A percentile compares a stretch with the other conserved stretches of the same genome.
These are phyloP conservation scores for Dendrolimus houi DNA, from an alignment of 2,888 invertebrate species.

Conservation along the genomic window DNA sequence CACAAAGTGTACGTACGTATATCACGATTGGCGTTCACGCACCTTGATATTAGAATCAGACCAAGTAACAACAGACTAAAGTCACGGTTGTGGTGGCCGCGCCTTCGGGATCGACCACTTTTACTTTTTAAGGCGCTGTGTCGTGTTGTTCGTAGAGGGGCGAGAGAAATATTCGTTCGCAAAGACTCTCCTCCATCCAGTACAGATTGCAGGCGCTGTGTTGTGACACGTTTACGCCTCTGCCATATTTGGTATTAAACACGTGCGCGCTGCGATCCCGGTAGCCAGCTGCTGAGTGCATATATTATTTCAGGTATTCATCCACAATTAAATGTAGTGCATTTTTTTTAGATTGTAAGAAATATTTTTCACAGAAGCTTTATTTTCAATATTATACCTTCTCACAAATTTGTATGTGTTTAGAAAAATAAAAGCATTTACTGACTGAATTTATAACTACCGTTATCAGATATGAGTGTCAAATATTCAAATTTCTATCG, in stretches of 20 bases:
- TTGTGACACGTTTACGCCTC: constrained; percentile 34
- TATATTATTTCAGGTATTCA: background rate
- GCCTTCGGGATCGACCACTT: constrained; percentile 65
- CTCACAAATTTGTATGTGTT: background rate
- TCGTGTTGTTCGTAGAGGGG: constrained; percentile 41
- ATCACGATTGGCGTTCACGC: constrained; percentile 36
- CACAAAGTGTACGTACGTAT: background rate
- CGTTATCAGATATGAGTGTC: no score
- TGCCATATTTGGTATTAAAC: constrained; percentile 23
- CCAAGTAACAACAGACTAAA: constrained; percentile 21
- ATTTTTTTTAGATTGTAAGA: background rate
- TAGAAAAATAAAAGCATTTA: background rate
- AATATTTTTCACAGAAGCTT: background rate
- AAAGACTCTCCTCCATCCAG: constrained; percentile 29
- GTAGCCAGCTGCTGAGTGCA: constrained; percentile 1
- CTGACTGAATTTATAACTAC: background rate
- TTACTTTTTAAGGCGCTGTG: constrained; percentile 55
- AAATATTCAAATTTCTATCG: no score
- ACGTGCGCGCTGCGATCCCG: constrained; percentile 21
- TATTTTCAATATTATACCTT: background rate
- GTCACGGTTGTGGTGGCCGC: constrained; percentile 48
- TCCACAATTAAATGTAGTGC: background rate
- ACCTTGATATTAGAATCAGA: constrained; percentile 37
- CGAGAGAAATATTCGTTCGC: constrained; percentile 35
- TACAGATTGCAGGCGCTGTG: constrained; percentile 35